Evolutionary conservation across 2,888 invertebrate species (phyloP).

Genomic region (Eupelmus urozonus): DNA sequence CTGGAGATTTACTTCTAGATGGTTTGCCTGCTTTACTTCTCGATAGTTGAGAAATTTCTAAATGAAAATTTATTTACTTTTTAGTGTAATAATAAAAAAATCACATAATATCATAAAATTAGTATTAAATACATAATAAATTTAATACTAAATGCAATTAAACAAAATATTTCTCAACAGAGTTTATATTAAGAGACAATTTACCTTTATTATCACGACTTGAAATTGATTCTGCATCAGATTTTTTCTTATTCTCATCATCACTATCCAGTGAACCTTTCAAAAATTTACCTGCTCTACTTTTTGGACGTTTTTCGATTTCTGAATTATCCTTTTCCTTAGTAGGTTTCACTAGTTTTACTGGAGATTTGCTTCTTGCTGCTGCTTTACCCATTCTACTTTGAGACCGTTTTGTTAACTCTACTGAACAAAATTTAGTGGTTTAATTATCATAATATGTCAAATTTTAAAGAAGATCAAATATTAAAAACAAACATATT

Average conservation of each 20-base stretch:
- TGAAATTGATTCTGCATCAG: conserved; percentile 18
- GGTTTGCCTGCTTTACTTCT: conserved; percentile 24
- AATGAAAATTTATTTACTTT: too few species aligned
- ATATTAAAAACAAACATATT: not conserved
- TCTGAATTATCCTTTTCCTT: conserved; percentile 39
- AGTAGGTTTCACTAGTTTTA: conserved; percentile 12
- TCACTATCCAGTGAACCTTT: conserved; percentile 41
- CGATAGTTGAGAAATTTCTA: not conserved
- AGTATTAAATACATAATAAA: not conserved
- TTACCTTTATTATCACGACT: conserved; percentile 23
- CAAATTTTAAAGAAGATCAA: not conserved
- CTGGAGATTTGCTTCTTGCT: conserved; percentile 24
- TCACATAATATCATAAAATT: too few species aligned
- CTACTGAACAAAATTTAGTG: not conserved
- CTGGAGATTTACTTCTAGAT: conserved; percentile 24
- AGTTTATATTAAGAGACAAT: too few species aligned
- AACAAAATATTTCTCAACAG: too few species aligned
- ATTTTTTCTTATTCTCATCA: conserved; percentile 33
- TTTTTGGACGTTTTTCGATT: conserved; percentile 39
- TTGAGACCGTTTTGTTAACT: conserved; percentile 21
- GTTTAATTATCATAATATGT: not conserved
- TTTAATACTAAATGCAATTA: too few species aligned
- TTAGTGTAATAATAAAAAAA: not conserved
- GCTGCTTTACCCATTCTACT: conserved; percentile 33
- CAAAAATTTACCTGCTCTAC: conserved; percentile 18